Conservation (phyloP, 2,888 invertebrate genomes). For the Drosophila nr. perissopoda region DNA sequence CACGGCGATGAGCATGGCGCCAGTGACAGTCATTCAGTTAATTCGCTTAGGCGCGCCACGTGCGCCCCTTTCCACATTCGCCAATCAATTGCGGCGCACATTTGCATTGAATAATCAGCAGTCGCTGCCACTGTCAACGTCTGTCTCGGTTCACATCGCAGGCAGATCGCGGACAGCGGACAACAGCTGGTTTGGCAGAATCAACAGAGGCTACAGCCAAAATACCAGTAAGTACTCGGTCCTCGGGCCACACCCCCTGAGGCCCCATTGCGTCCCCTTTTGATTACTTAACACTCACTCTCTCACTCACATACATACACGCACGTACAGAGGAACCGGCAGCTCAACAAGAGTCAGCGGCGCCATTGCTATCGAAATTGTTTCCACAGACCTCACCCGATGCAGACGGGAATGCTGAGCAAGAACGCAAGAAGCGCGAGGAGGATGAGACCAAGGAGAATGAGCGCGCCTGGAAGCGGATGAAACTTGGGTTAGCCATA, state of each 20-base stretch:
- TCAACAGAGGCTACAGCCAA: slow-evolving; percentile 42
- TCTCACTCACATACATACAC: neutral
- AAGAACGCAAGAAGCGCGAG: slow-evolving; percentile 87
- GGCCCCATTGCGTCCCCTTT: neutral
- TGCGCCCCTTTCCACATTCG: slow-evolving; percentile 37
- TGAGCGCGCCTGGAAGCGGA: slow-evolving; percentile 89
- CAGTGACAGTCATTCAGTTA: slow-evolving; percentile 46
- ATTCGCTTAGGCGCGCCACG: slow-evolving; percentile 50
- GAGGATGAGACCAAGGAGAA: slow-evolving; percentile 88
- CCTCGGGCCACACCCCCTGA: neutral
- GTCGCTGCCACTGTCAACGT: slow-evolving; percentile 20
- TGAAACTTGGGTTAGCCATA: slow-evolving; percentile 88
- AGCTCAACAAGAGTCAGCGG: slow-evolving; percentile 14
- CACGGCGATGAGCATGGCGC: slow-evolving; percentile 51
- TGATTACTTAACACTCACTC: slow-evolving; percentile 31
- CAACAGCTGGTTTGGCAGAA: slow-evolving; percentile 22
- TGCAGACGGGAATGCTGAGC: slow-evolving; percentile 85
- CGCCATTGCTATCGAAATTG: slow-evolving; percentile 86
- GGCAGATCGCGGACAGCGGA: neutral
- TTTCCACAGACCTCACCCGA: slow-evolving; percentile 87
- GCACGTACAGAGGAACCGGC: slow-evolving; percentile 28
- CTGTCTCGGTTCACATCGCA: slow-evolving; percentile 7
- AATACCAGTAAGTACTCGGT: neutral
- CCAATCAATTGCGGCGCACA: slow-evolving; percentile 40
- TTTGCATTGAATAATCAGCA: slow-evolving; percentile 55